A percentile compares a stretch with the other conserved stretches of the same genome.
These are phyloP conservation scores for Pseudomyrmex sp. DNA, from an alignment of 1,140 invertebrate genomes.

Conservation along the genomic window DNA sequence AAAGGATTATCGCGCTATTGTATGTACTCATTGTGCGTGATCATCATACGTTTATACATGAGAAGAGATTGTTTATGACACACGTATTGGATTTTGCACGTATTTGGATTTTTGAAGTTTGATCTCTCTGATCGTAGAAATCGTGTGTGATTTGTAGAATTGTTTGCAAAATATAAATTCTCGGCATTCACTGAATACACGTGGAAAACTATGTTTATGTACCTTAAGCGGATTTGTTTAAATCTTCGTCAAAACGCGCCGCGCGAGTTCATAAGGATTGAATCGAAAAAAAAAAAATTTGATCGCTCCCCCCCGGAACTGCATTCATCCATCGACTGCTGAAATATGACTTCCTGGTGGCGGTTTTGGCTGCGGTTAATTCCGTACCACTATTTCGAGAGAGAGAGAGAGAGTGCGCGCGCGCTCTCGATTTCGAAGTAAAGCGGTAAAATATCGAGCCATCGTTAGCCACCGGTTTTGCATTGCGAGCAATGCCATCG, in stretches of 20 bases:
- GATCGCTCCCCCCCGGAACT: constrained; percentile 16
- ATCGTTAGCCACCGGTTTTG: not conserved
- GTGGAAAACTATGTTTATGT: constrained; percentile 29
- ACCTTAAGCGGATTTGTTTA: not conserved
- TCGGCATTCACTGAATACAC: constrained; percentile 4
- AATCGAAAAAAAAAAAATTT: constrained; percentile 19
- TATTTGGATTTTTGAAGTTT: not conserved
- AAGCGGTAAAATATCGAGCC: constrained; percentile 15
- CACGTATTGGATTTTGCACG: not conserved
- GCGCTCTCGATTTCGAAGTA: not conserved
- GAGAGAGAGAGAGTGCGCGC: constrained; percentile 23
- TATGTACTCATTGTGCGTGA: too few species aligned
- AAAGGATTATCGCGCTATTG: not conserved
- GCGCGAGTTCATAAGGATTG: constrained; percentile 36
- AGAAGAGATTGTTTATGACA: not conserved
- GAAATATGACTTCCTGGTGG: constrained; percentile 52
- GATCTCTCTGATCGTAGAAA: not conserved
- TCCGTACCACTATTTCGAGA: constrained; percentile 51
- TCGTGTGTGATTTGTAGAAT: not conserved
- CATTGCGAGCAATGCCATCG: constrained; percentile 4
- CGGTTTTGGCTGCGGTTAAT: constrained; percentile 28
- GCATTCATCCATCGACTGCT: constrained; percentile 28
- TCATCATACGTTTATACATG: too few species aligned
- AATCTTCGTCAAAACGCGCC: constrained; percentile 21
- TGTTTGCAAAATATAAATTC: not conserved